Base-by-base conservation (phyloP, 2,888 invertebrate species). In the Acanthopleura granulata region DNA sequence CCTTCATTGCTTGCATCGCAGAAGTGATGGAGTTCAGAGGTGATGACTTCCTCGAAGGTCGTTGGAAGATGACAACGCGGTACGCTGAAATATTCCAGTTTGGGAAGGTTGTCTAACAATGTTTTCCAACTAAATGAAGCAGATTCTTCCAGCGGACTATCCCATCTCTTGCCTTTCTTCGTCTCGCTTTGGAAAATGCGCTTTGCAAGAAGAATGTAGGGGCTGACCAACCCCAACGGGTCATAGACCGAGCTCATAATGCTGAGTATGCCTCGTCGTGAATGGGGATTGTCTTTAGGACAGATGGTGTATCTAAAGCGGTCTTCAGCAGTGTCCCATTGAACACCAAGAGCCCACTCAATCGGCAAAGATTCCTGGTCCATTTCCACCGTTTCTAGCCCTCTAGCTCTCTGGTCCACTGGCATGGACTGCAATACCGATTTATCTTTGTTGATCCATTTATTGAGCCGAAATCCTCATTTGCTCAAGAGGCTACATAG, bases 231-330 rank as follows among this genome's bases (percentile, higher is more conserved):
- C 6, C 57, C 57, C 1, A 57, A 30, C 18, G 73, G 73, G 18
- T 73, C 73, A 29, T 62, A 73, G 18, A 73, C 62, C 3, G 62
- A 30, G 11, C 30, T 30, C 11, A 66, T 40, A 49, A 66, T 6
- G 4, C 29, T 30, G 9, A 66, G 1, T n/a, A 73, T 30, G 18
- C 62, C 66, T 29, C 73, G n/a, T 6, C 25, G 12, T 15, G 73
- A 62, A 1, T n/a, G 1, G 3, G 73, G 73, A 6, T 12, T 18
- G 22, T 73, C 57, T 16, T 27, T 29, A n/a, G n/a, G 18, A 0
- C 66, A 62, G 30, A n/a, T n/a, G n/a, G n/a, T n/a, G 27, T 62
- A 73, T 30, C 62, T 29, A 25, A 73, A 29, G 1, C 40, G 12
- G 25, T 73, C 73, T 3, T 40, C 62, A 3, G 1, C 73, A 0